Base-by-base conservation (phyloP, 2,113 vertebrate genomes). In the Romanogobio albipinnatus region DNA sequence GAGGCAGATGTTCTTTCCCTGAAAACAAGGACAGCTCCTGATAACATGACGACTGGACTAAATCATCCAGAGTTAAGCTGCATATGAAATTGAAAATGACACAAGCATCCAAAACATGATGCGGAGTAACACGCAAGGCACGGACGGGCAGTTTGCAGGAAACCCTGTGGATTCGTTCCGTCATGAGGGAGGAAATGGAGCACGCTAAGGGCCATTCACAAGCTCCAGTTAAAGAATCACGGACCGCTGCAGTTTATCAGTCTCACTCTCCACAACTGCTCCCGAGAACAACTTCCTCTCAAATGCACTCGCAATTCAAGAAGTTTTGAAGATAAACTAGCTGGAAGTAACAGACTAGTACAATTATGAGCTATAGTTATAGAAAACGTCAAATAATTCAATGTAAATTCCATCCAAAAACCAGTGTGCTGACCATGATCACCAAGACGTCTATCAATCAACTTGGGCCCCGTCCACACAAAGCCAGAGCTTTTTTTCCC, bases 131-230 rank as follows among this genome's bases (percentile, higher is more conserved):
- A 11, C 14, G 64, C 36, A 29, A 26, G 14, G 5, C 22, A 53
- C 33, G 10, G 33, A 33, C 29, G 19, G 33, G 33, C 4, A 17
- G 61, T 36, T 51, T n/a, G 26, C 45, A 61, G 81, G 33, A 73
- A 83, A 62, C 58, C 19, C n/a, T 17, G 43, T 8, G 39, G 36
- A 74, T 19, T 39, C 26, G 29, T 53, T 80, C 43, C 17, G 9
- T 33, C 24, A 11, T 1, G 22, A 33, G 53, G 36, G 24, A 76
- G 82, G 76, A 87, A 84, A 76, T 9, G 10, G 19, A 56, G 13
- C 13, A 76, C 0, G 73, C 76, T 81, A 81, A 87, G 70, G 1
- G 75, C 24, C 86, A 47, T n/a, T 58, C 82, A 39, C 77, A 66
- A 24, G 19, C 9, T 19, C 36, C 47, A 62, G 49, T 58, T 81